Conservation (phyloP, 1,140 invertebrate species). For the Elymnias hypermnestra region DNA sequence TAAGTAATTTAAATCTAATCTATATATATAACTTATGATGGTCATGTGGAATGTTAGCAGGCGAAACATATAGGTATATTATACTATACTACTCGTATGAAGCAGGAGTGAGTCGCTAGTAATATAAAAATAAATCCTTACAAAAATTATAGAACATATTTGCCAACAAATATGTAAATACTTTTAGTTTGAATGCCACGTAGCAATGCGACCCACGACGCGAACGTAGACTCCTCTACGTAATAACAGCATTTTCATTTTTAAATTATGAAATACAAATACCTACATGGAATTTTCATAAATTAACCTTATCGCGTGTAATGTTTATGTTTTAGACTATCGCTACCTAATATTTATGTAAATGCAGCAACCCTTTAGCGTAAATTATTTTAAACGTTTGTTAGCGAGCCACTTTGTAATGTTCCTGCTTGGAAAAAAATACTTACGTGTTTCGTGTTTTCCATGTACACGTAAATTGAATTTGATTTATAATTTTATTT, state of each 20-base stretch:
- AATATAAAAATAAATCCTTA: slow-evolving; percentile 14
- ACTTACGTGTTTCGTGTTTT: neutral
- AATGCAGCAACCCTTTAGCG: slow-evolving; percentile 55
- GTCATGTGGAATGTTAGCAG: too few species aligned
- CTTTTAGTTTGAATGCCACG: slow-evolving; percentile 21
- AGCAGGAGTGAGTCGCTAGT: too few species aligned
- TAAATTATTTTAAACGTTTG: slow-evolving; percentile 62
- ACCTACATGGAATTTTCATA: slow-evolving; percentile 53
- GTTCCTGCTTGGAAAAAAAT: slow-evolving; percentile 17
- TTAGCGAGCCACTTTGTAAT: slow-evolving; percentile 44
- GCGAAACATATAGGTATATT: too few species aligned
- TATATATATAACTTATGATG: too few species aligned
- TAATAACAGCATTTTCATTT: slow-evolving; percentile 41
- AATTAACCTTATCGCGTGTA: slow-evolving; percentile 65
- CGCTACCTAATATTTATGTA: slow-evolving; percentile 62
- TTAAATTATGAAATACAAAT: slow-evolving; percentile 52
- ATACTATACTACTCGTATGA: too few species aligned
- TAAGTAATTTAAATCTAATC: too few species aligned
- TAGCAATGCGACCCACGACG: slow-evolving; percentile 24
- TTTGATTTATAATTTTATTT: too few species aligned
- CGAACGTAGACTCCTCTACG: slow-evolving; percentile 27
- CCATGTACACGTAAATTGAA: slow-evolving; percentile 1
- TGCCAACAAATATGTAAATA: slow-evolving; percentile 23
- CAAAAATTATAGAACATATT: slow-evolving; percentile 11
- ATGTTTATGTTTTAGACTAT: slow-evolving; percentile 65